Conservation (phyloP, 1,140 invertebrate genomes). For the Probaryconus sp. region DNA sequence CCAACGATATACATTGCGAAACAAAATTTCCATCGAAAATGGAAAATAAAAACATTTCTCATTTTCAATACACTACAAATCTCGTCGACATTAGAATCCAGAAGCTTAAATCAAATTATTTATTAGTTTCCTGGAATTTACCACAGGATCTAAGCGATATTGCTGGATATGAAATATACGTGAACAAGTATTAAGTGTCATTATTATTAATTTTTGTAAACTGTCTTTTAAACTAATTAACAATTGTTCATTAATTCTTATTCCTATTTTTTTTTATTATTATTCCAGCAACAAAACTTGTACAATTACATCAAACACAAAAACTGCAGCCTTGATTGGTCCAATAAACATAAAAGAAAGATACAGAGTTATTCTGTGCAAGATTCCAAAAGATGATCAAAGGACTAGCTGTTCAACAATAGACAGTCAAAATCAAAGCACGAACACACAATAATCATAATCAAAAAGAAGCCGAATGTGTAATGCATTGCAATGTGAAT, state of each 20-base stretch:
- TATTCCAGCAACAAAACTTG: slow-evolving; percentile 1
- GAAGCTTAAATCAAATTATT: background rate
- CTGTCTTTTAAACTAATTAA: too few relatives aligned
- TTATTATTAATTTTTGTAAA: too few relatives aligned
- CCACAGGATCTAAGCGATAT: slow-evolving; percentile 5
- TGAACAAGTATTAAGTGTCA: slow-evolving; percentile 1
- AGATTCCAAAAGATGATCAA: too few relatives aligned
- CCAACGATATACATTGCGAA: too few relatives aligned
- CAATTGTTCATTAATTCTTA: background rate
- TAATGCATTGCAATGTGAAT: too few relatives aligned
- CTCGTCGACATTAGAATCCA: background rate
- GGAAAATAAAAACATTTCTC: background rate
- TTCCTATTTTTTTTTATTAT: background rate
- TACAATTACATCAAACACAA: background rate
- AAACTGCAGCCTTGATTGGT: slow-evolving; percentile 2
- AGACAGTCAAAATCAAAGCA: too few relatives aligned
- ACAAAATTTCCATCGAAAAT: too few relatives aligned
- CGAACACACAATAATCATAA: too few relatives aligned
- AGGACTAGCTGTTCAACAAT: too few relatives aligned
- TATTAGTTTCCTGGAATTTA: slow-evolving; percentile 6
- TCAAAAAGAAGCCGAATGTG: too few relatives aligned
- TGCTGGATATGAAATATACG: slow-evolving; percentile 18
- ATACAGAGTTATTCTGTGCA: background rate
- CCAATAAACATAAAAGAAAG: background rate
- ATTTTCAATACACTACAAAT: too few relatives aligned